A percentile compares a stretch with the other conserved stretches of the same genome.
Conservation (phyloP, 2,113 vertebrate species). For the Corvus hawaiiensis region DNA sequence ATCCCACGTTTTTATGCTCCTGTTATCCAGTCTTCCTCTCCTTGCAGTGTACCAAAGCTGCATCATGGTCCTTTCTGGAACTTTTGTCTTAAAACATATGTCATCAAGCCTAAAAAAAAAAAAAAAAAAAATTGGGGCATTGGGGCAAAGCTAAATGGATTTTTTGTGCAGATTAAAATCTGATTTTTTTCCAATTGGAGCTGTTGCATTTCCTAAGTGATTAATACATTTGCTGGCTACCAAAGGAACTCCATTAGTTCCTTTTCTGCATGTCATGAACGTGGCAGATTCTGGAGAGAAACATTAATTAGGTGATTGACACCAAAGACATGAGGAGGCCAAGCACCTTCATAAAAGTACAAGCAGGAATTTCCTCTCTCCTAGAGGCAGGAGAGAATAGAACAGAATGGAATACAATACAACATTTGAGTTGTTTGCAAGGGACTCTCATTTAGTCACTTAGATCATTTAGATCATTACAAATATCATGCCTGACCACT, state of each 20-base stretch:
- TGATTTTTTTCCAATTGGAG: neutral
- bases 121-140: too few species aligned
- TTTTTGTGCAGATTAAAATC: neutral
- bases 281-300: neutral
- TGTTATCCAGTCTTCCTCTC: neutral
- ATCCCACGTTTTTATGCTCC: neutral
- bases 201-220: neutral
- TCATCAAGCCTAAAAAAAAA: neutral
- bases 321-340: neutral
- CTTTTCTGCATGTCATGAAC: neutral
- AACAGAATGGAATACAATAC: neutral
- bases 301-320: neutral
- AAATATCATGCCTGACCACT: neutral
- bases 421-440: neutral
- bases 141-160: neutral
- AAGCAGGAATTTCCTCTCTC: neutral
- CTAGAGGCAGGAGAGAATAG: neutral
- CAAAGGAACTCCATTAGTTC: neutral
- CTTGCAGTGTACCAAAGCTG: neutral
- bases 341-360: neutral
- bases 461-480: neutral
- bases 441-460: neutral
- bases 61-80: neutral
- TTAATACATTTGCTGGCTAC: neutral
- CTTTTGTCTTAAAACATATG: neutral